Evolutionary conservation across 2,113 vertebrate genomes (phyloP), one percentile per base, ranked within the genome.

Genomic region (Oxyruncus cristatus): DNA sequence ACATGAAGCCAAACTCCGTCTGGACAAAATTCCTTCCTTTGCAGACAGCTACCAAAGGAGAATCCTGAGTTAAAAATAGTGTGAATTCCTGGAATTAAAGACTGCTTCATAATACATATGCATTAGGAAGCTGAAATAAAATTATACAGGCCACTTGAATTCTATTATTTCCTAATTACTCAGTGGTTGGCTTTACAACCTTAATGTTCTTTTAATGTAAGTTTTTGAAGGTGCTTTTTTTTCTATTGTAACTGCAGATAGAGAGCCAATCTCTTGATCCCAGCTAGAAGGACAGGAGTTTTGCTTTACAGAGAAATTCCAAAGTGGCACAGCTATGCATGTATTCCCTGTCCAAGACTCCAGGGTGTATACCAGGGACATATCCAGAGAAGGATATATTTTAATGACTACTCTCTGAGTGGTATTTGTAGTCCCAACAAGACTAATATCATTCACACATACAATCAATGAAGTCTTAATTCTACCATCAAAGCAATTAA

Each of bases 161-260:
- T 89, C 92, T 89, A 78, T 95, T 95, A 94, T 92, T 93, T 94
- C 68, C 72, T 87, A 84, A 91, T 95, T 95, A 94, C 61, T 93
- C 78, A 86, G 55, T 77, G 82, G 88, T n/a, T 92, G 78, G 59
- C 79, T 97, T 97, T 94, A 90, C 76, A 93, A 89, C 73, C 61
- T 61, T 80, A 86, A 75, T 85, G 90, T 77, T 96, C 68, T 86
- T 91, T 91, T 82, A 94, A 90, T 44, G 30, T 56, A 90, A 66
- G 52, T 92, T 96, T 96, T 88, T 72, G 76, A 72, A 78, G 56
- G 33, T 49, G 24, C 8, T 9, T 21, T 70, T 33, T 76, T n/a
- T 74, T 32, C 10, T 7, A 44, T 63, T 61, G 35, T 73, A 88
- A 90, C 37, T 68, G 33, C 50, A 93, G 58, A 42, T n/a, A 49